A percentile compares a stretch with the other conserved stretches of the same genome.
Conservation (phyloP, 1,140 invertebrate genomes). For the Chironomus tepperi region DNA sequence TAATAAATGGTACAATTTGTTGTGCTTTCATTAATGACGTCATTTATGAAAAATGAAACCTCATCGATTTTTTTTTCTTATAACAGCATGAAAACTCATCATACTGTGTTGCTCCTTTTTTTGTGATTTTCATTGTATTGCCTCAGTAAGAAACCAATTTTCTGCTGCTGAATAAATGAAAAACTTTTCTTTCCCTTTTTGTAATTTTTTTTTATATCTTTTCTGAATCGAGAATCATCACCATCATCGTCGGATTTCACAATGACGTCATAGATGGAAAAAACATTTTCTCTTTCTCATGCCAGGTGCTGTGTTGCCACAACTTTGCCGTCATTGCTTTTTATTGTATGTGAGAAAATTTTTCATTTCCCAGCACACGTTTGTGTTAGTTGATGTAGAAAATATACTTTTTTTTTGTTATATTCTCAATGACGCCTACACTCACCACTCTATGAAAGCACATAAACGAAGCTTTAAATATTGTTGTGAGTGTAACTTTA, state of each 20-base stretch:
- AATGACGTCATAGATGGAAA: background rate
- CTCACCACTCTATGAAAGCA: no score
- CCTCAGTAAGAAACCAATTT: background rate
- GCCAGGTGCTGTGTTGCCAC: background rate
- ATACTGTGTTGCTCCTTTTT: background rate
- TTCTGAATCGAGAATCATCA: background rate
- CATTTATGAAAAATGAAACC: conserved; percentile 14
- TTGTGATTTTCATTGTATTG: background rate
- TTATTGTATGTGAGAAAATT: no score
- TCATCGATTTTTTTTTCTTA: background rate
- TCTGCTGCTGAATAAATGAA: conserved; percentile 6
- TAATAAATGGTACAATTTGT: background rate
- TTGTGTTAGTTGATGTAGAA: background rate
- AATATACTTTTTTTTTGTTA: no score
- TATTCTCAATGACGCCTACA: background rate
- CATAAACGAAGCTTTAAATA: no score
- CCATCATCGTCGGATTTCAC: background rate
- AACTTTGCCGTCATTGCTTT: no score
- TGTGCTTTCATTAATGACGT: background rate
- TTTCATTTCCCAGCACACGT: background rate
- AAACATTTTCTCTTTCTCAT: background rate
- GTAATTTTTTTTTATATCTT: background rate
- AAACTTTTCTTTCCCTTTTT: background rate
- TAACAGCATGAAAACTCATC: background rate
- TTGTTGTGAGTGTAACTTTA: no score